A percentile compares a stretch with the other conserved stretches of the same genome.
Evolutionary conservation across 2,113 vertebrate species (phyloP).

Genomic region (Lasiurus cinereus): DNA sequence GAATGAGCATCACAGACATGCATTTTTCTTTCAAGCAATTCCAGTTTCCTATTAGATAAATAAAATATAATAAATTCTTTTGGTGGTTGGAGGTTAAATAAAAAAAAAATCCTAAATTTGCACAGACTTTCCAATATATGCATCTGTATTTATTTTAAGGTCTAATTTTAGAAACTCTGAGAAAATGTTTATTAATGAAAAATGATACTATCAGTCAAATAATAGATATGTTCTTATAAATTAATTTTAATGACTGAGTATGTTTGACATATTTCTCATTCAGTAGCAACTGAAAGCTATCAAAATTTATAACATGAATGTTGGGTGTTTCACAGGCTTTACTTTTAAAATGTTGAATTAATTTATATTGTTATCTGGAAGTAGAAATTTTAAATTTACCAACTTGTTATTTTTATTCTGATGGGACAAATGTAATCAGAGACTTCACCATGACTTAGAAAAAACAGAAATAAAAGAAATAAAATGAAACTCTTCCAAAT

Average conservation of each 20-base stretch:
- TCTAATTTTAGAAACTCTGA: conserved; percentile 23
- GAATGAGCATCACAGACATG: neutral
- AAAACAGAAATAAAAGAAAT: conserved; percentile 22
- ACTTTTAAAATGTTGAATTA: neutral
- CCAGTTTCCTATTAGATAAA: neutral
- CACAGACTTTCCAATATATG: neutral
- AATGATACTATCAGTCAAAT: neutral
- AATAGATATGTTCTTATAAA: neutral
- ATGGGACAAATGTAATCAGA: neutral
- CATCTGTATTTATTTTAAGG: neutral
- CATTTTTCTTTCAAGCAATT: neutral
- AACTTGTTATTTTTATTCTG: neutral
- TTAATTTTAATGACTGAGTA: conserved; percentile 49
- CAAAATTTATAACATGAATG: neutral
- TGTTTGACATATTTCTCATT: neutral
- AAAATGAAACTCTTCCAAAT: neutral
- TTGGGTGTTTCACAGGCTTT: neutral
- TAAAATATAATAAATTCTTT: neutral
- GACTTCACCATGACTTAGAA: neutral
- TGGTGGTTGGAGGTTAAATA: neutral
- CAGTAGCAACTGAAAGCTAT: neutral
- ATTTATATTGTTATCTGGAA: neutral
- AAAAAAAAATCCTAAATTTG: neutral
- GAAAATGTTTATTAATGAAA: conserved; percentile 18
- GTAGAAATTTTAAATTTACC: neutral